Evolutionary conservation across 2,113 vertebrate genomes (phyloP), one percentile per base, ranked within the genome.

Genomic region (Clinocottus analis): DNA sequence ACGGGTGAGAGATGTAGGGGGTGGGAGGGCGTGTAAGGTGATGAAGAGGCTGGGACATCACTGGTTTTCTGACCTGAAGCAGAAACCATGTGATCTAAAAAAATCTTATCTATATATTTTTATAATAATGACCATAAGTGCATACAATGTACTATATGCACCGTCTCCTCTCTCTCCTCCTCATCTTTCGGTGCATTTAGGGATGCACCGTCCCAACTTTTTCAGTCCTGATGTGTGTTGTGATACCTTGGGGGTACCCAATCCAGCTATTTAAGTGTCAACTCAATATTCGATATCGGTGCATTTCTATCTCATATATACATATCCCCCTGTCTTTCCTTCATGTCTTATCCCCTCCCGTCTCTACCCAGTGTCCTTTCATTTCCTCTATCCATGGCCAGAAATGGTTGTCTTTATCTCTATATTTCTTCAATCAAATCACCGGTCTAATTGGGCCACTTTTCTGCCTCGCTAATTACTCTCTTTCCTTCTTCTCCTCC

Each of bases 371-470:
- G 23, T 64, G 27, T 43, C 12, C n/a, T 56, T 27, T 74, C 61
- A 41, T 79, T 75, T 65, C 43, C 33, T 75, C 71, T 7, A 43
- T 76, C 51, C 31, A 73, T 11, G 49, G 56, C 47, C 10, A 5
- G 60, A 81, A 73, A 82, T 58, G 72, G 39, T 62, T 43, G 43
- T 62, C 61, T 74, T 3, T 31, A 31, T 31, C 29, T 31, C 2
- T 31, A 31, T 31, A 31, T 31, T 73, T 53, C 69, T 82, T 27
- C 35, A 13, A 83, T 79, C 75, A 68, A 58, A 85, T 84, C 69
- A 41, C 31, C 7, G 4, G 35, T 84, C 12, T 75, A 79, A 87
- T 87, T 69, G 81, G 64, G 77, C 59, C 33, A 58, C 47, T 84
- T 77, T 61, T 66, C 60, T 72, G 65, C 43, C 75, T 79, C 77